phyloP scores from a whole-genome alignment of 2,113 vertebrate genomes.

The Phoxinus phoxinus region DNA sequence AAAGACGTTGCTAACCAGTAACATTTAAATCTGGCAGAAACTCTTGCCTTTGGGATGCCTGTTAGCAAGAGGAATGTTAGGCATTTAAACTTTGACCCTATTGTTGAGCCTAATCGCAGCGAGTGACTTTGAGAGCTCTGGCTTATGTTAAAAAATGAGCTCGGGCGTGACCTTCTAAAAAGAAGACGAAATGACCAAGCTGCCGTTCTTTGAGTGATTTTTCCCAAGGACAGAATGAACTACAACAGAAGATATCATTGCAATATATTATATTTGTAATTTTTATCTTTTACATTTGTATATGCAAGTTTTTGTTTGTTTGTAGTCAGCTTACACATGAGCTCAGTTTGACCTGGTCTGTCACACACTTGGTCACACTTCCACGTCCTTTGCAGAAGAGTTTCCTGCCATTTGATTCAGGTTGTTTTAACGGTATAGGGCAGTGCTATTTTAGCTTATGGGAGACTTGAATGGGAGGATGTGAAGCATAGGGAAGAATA shows the following conservation, averaged over 20 bases:
- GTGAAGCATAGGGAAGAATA: not conserved
- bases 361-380: slow-evolving; percentile 11
- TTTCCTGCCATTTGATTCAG: slow-evolving; percentile 44
- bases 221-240: too few species aligned
- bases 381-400: slow-evolving; percentile 24
- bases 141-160: not conserved
- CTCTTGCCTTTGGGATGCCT: not conserved
- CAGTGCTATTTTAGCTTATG: slow-evolving; percentile 44
- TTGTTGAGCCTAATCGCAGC: slow-evolving; percentile 24
- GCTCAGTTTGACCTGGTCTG: not conserved
- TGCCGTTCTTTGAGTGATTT: not conserved
- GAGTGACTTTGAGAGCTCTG: not conserved
- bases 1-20: not conserved
- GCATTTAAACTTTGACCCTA: slow-evolving; percentile 40
- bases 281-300: not conserved
- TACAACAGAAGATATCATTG: not conserved
- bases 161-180: slow-evolving; percentile 4
- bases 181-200: not conserved
- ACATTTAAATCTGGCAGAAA: not conserved
- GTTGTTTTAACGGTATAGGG: slow-evolving; percentile 23
- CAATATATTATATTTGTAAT: too few species aligned
- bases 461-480: slow-evolving; percentile 21
- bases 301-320: not conserved
- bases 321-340: not conserved
- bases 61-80: slow-evolving; percentile 30